Percentiles rank a stretch among this genome's conserved stretches.
phyloP scores from a whole-genome alignment of 30 jellyfish, hydroid and myxozoan genomes.

The Chironex yamaguchii region DNA sequence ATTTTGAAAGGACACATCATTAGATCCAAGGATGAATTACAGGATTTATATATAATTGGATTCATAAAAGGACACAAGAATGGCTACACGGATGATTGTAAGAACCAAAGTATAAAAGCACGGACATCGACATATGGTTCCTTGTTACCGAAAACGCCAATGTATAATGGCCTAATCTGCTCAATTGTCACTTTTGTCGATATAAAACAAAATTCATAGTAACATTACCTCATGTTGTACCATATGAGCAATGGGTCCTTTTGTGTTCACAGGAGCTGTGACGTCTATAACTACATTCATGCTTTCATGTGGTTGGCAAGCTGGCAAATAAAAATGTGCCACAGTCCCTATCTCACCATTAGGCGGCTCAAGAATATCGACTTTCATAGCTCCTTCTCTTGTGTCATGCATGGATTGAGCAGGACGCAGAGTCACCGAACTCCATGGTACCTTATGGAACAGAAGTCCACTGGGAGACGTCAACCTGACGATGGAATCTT shows the following conservation, averaged over 20 bases:
- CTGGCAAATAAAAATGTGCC: neutral
- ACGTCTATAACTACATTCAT: neutral
- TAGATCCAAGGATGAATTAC: no score
- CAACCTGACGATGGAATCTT: neutral
- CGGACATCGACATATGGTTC: no score
- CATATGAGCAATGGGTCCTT: neutral
- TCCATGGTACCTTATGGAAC: neutral
- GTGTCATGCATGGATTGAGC: neutral
- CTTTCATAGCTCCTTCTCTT: neutral
- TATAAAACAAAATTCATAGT: no score
- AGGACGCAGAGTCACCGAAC: neutral
- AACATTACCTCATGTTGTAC: neutral
- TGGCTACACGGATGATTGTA: no score
- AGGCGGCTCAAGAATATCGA: neutral
- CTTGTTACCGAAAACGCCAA: no score
- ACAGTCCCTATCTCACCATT: neutral
- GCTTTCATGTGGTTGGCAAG: neutral
- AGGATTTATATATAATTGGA: no score
- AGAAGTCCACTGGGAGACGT: neutral
- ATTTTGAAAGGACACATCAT: no score
- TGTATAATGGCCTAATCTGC: no score
- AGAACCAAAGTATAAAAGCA: no score
- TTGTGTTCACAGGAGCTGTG: neutral
- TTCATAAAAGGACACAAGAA: neutral
- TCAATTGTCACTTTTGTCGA: no score